These are phyloP conservation scores for Plemyria rubiginata DNA, from an alignment of 2,888 invertebrate species.

Conservation along the genomic window DNA sequence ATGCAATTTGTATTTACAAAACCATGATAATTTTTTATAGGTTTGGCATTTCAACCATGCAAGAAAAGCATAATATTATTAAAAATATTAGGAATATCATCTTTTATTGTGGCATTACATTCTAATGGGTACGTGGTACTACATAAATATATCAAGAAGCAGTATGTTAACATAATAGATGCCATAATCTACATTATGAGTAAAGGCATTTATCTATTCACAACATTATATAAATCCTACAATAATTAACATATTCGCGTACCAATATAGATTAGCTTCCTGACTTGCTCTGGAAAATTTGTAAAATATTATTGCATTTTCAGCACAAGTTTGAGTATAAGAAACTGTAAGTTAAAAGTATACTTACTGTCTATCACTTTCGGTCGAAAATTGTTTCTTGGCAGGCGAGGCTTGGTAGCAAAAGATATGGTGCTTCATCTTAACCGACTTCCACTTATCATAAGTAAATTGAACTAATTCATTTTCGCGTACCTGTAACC, in stretches of 20 bases:
- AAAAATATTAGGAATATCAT: background rate
- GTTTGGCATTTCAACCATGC: constrained; percentile 24
- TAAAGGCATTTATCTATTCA: constrained; percentile 9
- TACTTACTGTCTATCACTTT: constrained; percentile 87
- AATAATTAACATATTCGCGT: constrained; percentile 56
- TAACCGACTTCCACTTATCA: constrained; percentile 92
- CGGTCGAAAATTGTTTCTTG: constrained; percentile 91
- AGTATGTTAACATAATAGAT: constrained; percentile 13
- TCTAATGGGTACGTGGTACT: constrained; percentile 2
- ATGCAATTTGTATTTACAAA: background rate
- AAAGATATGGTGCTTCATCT: constrained; percentile 95
- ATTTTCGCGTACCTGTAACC: constrained; percentile 89
- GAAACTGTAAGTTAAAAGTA: constrained; percentile 24
- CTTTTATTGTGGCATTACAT: constrained; percentile 1
- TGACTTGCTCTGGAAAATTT: constrained; percentile 81
- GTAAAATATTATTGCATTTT: constrained; percentile 45
- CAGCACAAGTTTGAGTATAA: constrained; percentile 21
- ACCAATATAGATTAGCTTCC: constrained; percentile 80
- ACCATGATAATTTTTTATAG: background rate
- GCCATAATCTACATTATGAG: background rate
- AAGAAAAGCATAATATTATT: constrained; percentile 19
- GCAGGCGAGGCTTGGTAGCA: constrained; percentile 95
- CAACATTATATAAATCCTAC: constrained; percentile 39
- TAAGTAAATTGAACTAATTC: constrained; percentile 93
- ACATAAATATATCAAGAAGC: constrained; percentile 12